Conservation (phyloP, 2,797 vertebrate species). For the Botia kubotai region DNA sequence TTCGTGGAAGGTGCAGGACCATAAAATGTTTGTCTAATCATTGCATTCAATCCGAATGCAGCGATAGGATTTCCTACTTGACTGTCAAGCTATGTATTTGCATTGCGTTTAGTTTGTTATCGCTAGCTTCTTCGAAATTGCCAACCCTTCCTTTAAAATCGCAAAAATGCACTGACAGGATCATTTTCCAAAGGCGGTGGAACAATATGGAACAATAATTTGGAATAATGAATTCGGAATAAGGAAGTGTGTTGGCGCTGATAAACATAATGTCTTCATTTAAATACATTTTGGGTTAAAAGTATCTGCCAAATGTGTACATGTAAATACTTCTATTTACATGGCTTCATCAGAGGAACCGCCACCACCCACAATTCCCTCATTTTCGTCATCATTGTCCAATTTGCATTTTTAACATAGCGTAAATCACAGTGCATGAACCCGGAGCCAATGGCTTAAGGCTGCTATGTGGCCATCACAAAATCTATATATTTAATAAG, state of each 20-base stretch:
- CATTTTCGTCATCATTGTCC: slow-evolving; percentile 2
- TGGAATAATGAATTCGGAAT: too few relatives aligned
- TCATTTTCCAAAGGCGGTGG: not conserved
- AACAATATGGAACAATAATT: not conserved
- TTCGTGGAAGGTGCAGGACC: too few relatives aligned
- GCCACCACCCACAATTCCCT: not conserved
- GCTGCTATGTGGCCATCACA: slow-evolving; percentile 46
- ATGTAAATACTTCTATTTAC: not conserved
- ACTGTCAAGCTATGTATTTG: too few relatives aligned
- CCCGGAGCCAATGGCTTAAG: slow-evolving; percentile 29
- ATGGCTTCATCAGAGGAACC: not conserved
- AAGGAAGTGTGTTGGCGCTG: too few relatives aligned
- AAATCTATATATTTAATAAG: slow-evolving; percentile 58
- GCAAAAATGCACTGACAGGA: not conserved
- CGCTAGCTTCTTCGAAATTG: too few relatives aligned
- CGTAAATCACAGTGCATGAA: slow-evolving; percentile 17
- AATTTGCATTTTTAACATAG: slow-evolving; percentile 24
- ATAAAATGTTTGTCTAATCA: too few relatives aligned
- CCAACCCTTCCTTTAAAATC: not conserved
- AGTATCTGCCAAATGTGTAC: too few relatives aligned
- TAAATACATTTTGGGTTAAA: too few relatives aligned
- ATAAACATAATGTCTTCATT: too few relatives aligned
- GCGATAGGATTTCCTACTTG: too few relatives aligned
- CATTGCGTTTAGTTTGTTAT: too few relatives aligned
- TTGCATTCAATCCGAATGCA: too few relatives aligned